Evolutionary conservation across 2,113 vertebrate genomes (phyloP), one percentile per base, ranked within the genome.

Genomic region (Plotosus lineatus): DNA sequence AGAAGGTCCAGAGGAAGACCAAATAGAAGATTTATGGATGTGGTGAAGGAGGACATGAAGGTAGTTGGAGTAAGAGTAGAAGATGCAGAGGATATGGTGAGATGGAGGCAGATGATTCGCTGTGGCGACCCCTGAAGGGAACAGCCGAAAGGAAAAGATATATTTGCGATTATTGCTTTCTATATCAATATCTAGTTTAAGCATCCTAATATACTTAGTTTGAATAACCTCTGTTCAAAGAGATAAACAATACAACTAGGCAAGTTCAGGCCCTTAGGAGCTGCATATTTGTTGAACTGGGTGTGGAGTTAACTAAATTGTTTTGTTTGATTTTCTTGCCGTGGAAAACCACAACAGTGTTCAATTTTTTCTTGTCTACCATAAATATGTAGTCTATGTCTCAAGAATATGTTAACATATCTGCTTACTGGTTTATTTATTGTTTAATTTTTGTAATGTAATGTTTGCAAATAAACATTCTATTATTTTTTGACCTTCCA

Each of bases 261-360:
- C 23, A 71, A 74, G 31, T 3, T 23, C 0, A 12, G 46, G 56
- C 73, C 81, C 84, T 83, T 0, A 1, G 84, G 81, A 77, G 44
- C 7, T 78, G 10, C 38, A 60, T 80, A 75, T 60, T 33, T 85
- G 26, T 76, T n/a, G 23, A 83, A 65, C 44, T 74, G 77, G 74
- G 74, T 0, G 84, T 78, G 81, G 73, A 80, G 33, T 6, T 5
- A 6, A 21, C 15, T 9, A 3, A 33, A 38, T 76, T 60, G 38
- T 78, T 65, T 46, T 63, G 40, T 11, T 19, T 73, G 21, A 28
- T 55, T 69, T 1, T 46, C 33, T 12, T 40, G 7, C 48, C 50
- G 48, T 33, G 73, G 14, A 53, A 53, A 61, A 36, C 23, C 42
- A 42, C 21, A 9, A 42, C 72, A 28, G 14, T 31, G 42, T 19